Evolutionary conservation across 2,113 vertebrate genomes (phyloP).

Genomic region (Gadus chalcogrammus): DNA sequence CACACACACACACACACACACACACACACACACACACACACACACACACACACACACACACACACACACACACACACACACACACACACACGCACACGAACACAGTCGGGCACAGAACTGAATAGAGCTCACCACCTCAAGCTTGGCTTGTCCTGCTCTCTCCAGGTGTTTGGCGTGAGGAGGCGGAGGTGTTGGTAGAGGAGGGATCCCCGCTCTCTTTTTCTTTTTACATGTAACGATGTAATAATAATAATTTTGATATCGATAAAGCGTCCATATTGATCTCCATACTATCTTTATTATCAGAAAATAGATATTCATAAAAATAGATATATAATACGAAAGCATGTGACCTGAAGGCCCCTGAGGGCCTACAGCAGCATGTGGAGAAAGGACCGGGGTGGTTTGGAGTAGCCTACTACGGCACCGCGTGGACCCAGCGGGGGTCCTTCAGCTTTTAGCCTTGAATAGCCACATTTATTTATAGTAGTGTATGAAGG

Average conservation of each 20-base stretch:
- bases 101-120: too few relatives aligned
- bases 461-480: too few relatives aligned
- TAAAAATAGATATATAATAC: not conserved
- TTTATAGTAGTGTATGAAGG: slow-evolving; percentile 30
- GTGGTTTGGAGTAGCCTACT: slow-evolving; percentile 63
- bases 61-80: not conserved
- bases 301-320: not conserved
- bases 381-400: slow-evolving; percentile 62
- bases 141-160: slow-evolving; percentile 6
- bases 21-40: not conserved
- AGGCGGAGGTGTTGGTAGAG: slow-evolving; percentile 53
- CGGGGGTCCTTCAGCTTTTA: too few relatives aligned
- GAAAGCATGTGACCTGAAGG: not conserved
- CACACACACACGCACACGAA: too few relatives aligned
- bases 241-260: too few relatives aligned
- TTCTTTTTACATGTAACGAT: not conserved
- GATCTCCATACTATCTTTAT: too few relatives aligned
- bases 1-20: not conserved
- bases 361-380: slow-evolving; percentile 42
- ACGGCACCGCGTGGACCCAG: slow-evolving; percentile 24
- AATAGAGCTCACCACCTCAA: not conserved
- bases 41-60: not conserved
- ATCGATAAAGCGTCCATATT: too few relatives aligned
- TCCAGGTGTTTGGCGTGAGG: slow-evolving; percentile 34
- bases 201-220: slow-evolving; percentile 34